phyloP scores from a whole-genome alignment of 2,888 invertebrate genomes.

The Microplitis manilae region DNA sequence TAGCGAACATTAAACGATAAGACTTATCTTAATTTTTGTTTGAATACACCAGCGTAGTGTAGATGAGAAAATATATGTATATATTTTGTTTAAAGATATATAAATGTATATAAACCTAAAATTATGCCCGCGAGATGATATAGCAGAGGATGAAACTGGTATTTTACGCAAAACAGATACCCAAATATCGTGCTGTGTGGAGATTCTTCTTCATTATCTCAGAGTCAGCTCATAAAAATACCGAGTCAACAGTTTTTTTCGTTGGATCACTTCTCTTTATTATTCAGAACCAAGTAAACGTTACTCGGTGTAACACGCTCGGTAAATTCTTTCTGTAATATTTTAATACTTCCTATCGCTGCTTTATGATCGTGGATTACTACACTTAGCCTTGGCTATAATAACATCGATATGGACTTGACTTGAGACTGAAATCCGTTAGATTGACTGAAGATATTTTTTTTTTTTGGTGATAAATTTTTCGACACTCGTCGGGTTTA shows the following conservation, averaged over 20 bases:
- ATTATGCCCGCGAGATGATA: neutral
- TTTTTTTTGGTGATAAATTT: neutral
- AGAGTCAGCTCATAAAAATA: conserved; percentile 2
- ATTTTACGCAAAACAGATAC: conserved; percentile 13
- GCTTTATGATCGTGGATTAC: neutral
- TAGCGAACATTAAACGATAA: neutral
- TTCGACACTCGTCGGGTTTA: neutral
- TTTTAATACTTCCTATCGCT: neutral
- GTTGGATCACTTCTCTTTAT: neutral
- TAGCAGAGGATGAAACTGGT: conserved; percentile 1
- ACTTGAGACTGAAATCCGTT: neutral
- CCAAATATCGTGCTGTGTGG: conserved; percentile 1
- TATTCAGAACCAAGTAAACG: neutral
- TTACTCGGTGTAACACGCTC: conserved; percentile 1
- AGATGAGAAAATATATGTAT: neutral
- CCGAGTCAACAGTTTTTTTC: conserved; percentile 1
- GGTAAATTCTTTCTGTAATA: neutral
- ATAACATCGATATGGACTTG: neutral
- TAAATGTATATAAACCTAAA: neutral
- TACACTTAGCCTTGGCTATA: neutral
- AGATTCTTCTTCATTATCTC: conserved; percentile 13
- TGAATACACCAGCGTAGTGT: neutral
- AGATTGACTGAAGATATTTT: neutral
- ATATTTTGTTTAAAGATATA: neutral
- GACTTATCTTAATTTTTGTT: neutral